Evolutionary conservation across 1,140 invertebrate genomes (phyloP).

Genomic region (Drosophila leontia): DNA sequence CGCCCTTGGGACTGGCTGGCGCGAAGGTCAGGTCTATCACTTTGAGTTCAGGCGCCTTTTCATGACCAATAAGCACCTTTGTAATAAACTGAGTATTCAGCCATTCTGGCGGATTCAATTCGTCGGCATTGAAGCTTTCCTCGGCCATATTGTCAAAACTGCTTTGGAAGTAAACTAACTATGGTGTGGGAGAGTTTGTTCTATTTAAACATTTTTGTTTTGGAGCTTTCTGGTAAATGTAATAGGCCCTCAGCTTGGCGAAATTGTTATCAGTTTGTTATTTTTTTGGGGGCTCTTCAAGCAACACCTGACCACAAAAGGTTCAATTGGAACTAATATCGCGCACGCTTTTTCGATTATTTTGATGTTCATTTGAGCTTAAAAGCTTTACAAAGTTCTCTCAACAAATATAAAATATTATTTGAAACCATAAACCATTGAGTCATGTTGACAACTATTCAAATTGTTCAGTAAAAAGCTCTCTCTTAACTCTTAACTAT

Average conservation of each 20-base stretch:
- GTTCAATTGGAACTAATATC: neutral
- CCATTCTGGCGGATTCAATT: conserved; percentile 22
- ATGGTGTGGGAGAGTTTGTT: neutral
- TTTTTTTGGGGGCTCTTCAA: neutral
- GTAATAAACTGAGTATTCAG: conserved; percentile 45
- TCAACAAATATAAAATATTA: neutral
- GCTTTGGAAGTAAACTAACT: neutral
- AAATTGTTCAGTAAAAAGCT: neutral
- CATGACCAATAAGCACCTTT: conserved; percentile 36
- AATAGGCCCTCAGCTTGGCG: neutral
- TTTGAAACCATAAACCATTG: neutral
- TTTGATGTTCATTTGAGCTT: neutral
- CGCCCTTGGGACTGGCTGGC: conserved; percentile 65
- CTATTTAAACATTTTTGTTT: neutral
- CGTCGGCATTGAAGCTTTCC: conserved; percentile 6
- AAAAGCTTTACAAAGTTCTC: neutral
- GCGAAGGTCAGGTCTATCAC: conserved; percentile 33
- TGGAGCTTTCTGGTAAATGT: neutral
- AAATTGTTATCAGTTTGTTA: conserved; percentile 16
- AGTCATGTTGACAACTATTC: neutral
- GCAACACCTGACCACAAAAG: neutral
- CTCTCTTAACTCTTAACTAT: neutral
- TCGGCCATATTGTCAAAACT: neutral
- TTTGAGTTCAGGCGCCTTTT: conserved; percentile 27
- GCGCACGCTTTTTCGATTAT: neutral